Conservation (phyloP, 2,888 invertebrate species). For the Macaria notata region DNA sequence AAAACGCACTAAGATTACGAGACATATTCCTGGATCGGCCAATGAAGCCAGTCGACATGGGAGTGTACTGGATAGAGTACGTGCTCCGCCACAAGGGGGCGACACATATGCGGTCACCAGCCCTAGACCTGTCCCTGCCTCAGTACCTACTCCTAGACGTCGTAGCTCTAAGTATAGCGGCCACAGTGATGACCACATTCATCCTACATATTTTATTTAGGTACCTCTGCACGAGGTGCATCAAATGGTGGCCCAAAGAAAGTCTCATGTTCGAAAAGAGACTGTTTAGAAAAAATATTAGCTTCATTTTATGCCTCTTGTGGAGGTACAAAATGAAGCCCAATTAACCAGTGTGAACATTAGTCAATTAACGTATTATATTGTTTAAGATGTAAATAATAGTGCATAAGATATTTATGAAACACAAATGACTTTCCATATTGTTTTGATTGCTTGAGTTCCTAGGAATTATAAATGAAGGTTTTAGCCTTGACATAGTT, state of each 20-base stretch:
- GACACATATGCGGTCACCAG: constrained; percentile 73
- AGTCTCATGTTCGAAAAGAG: constrained; percentile 62
- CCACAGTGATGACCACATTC: constrained; percentile 53
- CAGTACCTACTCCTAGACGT: constrained; percentile 75
- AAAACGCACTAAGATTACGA: constrained; percentile 71
- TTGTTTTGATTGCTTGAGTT: constrained; percentile 20
- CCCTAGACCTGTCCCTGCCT: constrained; percentile 67
- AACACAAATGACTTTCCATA: constrained; percentile 38
- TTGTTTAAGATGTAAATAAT: constrained; percentile 63
- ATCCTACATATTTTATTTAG: constrained; percentile 67
- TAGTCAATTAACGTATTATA: constrained; percentile 49
- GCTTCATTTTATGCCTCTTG: constrained; percentile 61
- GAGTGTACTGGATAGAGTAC: constrained; percentile 85
- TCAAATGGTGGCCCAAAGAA: constrained; percentile 70
- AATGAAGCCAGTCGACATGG: constrained; percentile 80
- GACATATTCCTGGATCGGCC: constrained; percentile 82
- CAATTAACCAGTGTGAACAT: constrained; percentile 49
- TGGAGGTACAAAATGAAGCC: constrained; percentile 70
- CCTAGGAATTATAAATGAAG: background rate
- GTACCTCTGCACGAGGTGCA: constrained; percentile 66
- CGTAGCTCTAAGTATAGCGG: constrained; percentile 55
- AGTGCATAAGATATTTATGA: constrained; percentile 64
- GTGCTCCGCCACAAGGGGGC: constrained; percentile 83
- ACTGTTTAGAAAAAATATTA: constrained; percentile 61
- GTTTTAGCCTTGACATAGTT: constrained; percentile 1